Conservation (phyloP, 2,797 vertebrate genomes). For the Ctenosaura bakeri region DNA sequence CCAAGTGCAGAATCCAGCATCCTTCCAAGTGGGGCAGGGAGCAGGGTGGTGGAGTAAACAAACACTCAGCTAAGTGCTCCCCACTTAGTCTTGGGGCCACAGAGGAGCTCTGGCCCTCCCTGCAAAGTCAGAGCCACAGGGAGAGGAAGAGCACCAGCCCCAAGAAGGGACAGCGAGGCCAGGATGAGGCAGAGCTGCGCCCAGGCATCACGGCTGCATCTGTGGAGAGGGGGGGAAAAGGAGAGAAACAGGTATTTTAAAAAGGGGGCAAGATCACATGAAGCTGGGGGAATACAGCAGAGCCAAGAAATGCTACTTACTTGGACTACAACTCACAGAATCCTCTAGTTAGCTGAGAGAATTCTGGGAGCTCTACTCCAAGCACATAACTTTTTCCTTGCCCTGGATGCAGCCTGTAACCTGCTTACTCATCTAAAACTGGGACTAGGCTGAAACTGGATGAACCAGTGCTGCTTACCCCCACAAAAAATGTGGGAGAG, state of each 20-base stretch:
- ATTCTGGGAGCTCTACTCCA: not conserved
- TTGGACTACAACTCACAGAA: not conserved
- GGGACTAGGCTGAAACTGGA: not conserved
- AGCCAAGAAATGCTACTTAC: not conserved
- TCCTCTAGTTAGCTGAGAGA: not conserved
- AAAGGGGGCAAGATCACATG: not conserved
- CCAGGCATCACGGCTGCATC: not conserved
- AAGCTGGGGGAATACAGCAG: not conserved
- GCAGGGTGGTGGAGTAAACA: fast-evolving
- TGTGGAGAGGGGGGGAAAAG: not conserved
- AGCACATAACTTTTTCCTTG: too few species aligned
- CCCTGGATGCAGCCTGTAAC: too few species aligned
- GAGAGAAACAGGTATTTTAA: too few species aligned
- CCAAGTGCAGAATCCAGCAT: not conserved
- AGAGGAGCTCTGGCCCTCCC: constrained; percentile 37
- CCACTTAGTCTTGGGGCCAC: not conserved
- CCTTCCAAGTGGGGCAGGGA: constrained; percentile 14
- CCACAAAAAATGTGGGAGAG: not conserved
- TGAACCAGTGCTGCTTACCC: not conserved
- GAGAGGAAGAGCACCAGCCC: constrained; percentile 8
- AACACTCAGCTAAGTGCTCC: too few species aligned
- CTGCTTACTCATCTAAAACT: not conserved
- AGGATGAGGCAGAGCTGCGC: not conserved
- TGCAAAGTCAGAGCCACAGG: constrained; percentile 60
- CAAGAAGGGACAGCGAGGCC: not conserved